Evolutionary conservation across 2,888 invertebrate genomes (phyloP), one percentile per base, ranked within the genome.

Genomic region (Drosophila hamatofila): DNA sequence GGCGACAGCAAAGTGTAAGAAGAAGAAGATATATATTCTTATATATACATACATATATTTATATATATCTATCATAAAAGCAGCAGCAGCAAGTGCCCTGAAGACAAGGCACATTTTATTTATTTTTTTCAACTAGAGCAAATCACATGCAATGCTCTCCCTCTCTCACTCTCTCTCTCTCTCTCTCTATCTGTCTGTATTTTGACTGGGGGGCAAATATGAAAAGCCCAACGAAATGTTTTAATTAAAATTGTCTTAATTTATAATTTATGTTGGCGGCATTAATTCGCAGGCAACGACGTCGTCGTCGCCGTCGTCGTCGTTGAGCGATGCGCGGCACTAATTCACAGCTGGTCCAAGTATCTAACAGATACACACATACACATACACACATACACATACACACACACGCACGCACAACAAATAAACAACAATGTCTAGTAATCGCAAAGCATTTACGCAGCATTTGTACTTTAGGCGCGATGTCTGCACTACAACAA

Each of bases 161-260:
- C 16, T 8, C 16, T 9, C 23, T 16, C 23, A 1, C 51, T 33
- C 8, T 14, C 51, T 16, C 21, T n/a, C 59, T 18, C 25, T 2
- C 30, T n/a, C 11, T 6, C 21, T 23, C 9, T 14, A 16, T 27
- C 18, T 14, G 3, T 44, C 18, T 41, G 27, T 41, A n/a, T 55
- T 37, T 55, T 55, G 54, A 27, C 39, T 39, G 39, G 39, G 52
- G 56, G 46, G 23, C 25, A 39, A 64, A 52, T 55, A 64, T 68
- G 72, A 72, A 69, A 70, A 70, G 56, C 75, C 69, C 66, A 84
- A 63, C 54, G 71, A 81, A 83, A 85, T 83, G 83, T 70, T 88
- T 84, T 88, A 86, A 84, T 86, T 84, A 83, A 88, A 86, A 88
- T 86, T 81, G 89, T 83, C 81, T 85, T 88, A 75, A 83, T 75